Percentiles rank a stretch among this genome's conserved stretches.
Evolutionary conservation across 64 coral and sea anemone genomes (phyloP).

Genomic region (Montipora efflorescens): DNA sequence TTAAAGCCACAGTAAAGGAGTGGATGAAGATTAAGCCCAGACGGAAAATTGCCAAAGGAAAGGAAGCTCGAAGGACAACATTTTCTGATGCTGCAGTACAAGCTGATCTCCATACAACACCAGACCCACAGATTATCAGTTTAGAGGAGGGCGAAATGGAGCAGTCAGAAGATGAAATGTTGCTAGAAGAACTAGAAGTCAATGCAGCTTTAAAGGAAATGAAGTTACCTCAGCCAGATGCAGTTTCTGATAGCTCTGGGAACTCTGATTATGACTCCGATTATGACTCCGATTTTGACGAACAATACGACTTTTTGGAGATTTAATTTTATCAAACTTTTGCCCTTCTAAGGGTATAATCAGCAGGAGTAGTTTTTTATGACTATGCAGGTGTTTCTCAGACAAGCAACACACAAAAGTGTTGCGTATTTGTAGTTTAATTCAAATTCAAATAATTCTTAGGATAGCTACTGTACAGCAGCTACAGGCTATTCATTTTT

Average conservation of each 20-base stretch:
- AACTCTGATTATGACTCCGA: slow-evolving; percentile 12
- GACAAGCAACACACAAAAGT: no score
- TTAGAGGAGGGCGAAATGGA: slow-evolving; percentile 15
- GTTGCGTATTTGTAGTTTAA: no score
- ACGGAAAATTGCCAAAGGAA: slow-evolving; percentile 41
- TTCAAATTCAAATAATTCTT: no score
- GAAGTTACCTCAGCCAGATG: slow-evolving; percentile 20
- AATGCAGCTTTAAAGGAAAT: slow-evolving; percentile 37
- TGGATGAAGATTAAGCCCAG: slow-evolving; percentile 39
- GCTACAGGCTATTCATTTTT: no score
- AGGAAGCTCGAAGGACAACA: slow-evolving; percentile 29
- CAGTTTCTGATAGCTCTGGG: neutral
- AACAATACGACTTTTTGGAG: neutral
- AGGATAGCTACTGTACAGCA: no score
- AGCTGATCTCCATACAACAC: neutral
- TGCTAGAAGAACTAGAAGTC: neutral
- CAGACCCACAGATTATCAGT: neutral
- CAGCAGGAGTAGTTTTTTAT: no score
- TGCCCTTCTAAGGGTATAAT: no score
- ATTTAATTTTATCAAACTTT: no score
- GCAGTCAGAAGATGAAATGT: slow-evolving; percentile 26
- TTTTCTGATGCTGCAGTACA: slow-evolving; percentile 40
- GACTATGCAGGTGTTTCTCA: no score
- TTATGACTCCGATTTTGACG: slow-evolving; percentile 13
- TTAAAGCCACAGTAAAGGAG: slow-evolving; percentile 37